phyloP scores from a whole-genome alignment of 92 coral and sea anemone species.

The Epizoanthus ramosus region DNA sequence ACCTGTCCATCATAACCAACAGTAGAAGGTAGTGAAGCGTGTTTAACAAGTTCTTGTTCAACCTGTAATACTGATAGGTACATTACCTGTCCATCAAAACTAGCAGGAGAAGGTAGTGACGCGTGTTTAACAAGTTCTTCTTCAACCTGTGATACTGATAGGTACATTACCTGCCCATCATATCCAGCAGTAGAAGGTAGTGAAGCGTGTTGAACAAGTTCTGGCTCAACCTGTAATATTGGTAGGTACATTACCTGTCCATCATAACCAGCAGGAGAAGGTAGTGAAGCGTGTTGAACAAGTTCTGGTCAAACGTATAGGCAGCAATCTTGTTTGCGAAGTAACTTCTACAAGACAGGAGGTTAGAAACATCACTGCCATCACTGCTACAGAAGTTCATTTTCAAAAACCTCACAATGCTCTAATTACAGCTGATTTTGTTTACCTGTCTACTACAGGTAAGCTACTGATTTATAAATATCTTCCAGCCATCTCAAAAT shows the following conservation, averaged over 20 bases:
- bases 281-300: constrained; percentile 69
- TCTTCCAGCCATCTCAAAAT: too few species aligned
- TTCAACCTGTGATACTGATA: too few species aligned
- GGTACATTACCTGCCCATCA: too few species aligned
- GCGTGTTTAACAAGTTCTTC: constrained; percentile 62
- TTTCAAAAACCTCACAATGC: background rate
- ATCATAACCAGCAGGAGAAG: constrained; percentile 65
- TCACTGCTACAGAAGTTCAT: background rate
- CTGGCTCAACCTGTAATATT: background rate
- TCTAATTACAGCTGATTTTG: too few species aligned
- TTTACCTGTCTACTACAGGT: background rate
- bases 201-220: too few species aligned
- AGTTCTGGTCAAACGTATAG: constrained; percentile 52
- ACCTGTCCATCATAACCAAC: too few species aligned
- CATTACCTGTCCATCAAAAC: constrained; percentile 66
- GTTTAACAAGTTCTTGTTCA: too few species aligned
- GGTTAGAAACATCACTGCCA: background rate
- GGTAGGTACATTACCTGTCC: constrained; percentile 52
- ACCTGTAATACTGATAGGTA: background rate
- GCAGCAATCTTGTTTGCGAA: constrained; percentile 51
- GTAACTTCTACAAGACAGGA: constrained; percentile 39
- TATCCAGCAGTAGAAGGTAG: too few species aligned
- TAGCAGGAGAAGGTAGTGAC: constrained; percentile 70
- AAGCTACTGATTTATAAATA: background rate
- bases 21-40: too few species aligned